Base-by-base conservation (phyloP, 92 coral and sea anemone genomes). In the Parazoanthus darwini region DNA sequence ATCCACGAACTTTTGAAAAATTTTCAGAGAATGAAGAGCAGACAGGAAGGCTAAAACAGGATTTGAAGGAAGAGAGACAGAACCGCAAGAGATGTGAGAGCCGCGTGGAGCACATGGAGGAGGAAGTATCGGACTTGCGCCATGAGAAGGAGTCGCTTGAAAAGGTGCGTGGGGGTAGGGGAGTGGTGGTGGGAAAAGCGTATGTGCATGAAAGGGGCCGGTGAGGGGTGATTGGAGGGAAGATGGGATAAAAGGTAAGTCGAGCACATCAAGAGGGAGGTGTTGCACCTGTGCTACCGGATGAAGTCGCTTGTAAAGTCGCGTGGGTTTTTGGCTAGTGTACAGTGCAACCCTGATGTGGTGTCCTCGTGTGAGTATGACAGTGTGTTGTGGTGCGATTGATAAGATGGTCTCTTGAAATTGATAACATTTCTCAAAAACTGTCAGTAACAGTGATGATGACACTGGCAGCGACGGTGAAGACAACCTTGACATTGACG, bases 81-180 rank as follows among this genome's bases (percentile, higher is more conserved):
- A 92, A 95, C 46, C 94, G 98, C 73, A 97, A 97, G 90, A 89
- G 95, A 77, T 81, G 93, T 13, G 99, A 95, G 82, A 96, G 97
- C 89, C 93, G 93, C 68, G 81, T 93, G 59, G 94, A 94, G 26
- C 94, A 93, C 78, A 82, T 97, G 68, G 99, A 97, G 39, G 99
- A 97, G 46, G 97, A 94, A 81, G 88, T 97, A 76, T 87, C 94
- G 39, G 99, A 97, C 71, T 76, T 97, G n/a, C 89, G 89, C 81
- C 97, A 95, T 51, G 99, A 95, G 78, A 97, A 97, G 77, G 98
- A 97, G 63, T 88, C 90, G 43, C 92, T 97, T 38, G 99, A 97
- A 90, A 97, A 90, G 98, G 99, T 97, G 79, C 35, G 82, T 48
- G 42, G 20, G 23, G 23, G 77, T 13, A 20, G 59, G 77, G 20